phyloP scores from a whole-genome alignment of 2,113 vertebrate genomes.

The Laticauda laticaudata region DNA sequence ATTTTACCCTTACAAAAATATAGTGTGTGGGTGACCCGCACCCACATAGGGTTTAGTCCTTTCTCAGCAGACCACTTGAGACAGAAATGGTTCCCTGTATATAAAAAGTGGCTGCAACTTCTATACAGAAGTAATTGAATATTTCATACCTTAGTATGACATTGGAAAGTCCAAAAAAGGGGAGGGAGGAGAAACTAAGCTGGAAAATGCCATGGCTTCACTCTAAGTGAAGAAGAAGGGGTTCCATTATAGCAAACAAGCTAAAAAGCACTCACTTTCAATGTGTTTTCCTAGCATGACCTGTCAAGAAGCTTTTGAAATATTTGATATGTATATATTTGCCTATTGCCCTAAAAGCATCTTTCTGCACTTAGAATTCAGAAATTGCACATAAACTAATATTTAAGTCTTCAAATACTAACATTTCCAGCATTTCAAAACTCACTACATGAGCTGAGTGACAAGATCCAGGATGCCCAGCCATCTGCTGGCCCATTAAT shows the following conservation, averaged over 20 bases:
- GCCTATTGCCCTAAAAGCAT: background rate
- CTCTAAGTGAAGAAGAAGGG: background rate
- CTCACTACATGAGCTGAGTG: conserved; percentile 4
- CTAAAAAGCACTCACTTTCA: background rate
- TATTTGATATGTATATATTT: conserved; percentile 5
- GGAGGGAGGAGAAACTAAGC: background rate
- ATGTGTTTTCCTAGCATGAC: background rate
- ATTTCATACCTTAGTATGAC: background rate
- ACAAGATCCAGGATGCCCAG: background rate
- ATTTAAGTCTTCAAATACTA: conserved; percentile 3
- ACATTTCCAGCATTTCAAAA: conserved; percentile 24
- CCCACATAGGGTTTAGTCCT: background rate
- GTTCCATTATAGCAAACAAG: background rate
- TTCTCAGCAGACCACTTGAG: background rate
- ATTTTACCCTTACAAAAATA: no score
- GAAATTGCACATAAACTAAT: background rate
- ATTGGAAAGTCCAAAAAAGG: no score
- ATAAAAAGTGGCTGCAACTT: background rate
- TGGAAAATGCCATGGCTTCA: background rate
- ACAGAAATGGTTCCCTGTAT: background rate
- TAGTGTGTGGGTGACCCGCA: no score
- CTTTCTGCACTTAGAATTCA: conserved; percentile 13
- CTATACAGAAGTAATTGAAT: background rate
- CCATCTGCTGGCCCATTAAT: background rate
- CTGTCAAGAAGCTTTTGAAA: conserved; percentile 24